Base-by-base conservation (phyloP, 2,113 vertebrate species). In the Marmota flaviventris region DNA sequence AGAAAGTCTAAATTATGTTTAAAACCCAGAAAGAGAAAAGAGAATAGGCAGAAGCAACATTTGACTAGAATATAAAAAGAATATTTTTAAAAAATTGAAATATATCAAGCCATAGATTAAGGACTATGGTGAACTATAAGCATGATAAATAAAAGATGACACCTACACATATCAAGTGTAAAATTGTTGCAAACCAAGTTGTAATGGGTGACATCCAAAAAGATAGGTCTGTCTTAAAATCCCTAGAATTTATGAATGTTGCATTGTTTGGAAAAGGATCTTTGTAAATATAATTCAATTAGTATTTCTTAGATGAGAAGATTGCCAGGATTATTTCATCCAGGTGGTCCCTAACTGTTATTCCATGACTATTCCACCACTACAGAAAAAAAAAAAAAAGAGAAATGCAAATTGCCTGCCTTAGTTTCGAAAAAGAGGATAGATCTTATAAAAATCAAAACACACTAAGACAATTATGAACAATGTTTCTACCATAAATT, bases 221-320 rank as follows among this genome's bases (percentile, higher is more conserved):
- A 39, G 32, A 58, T 51, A 58, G 37, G 8, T 76, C 22, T 48
- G 16, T n/a, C 17, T 70, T n/a, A 45, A 67, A 39, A 45, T 75
- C 45, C 29, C 67, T 22, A 13, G 81, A 63, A 65, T 22, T 45
- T 93, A 29, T 37, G 25, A 96, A 24, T 58, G 53, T 78, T 85
- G 37, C 18, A 37, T 73, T 78, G 13, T 92, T 93, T 93, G 69
- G 85, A 79, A 89, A 58, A 86, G 58, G 39, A 70, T 42, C 16
- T 79, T 89, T 92, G 4, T 2, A 83, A n/a, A 78, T 65, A 8
- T 72, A 88, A 86, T 48, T 32, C 79, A 93, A 56, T 93, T 70
- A 91, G 69, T 56, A 67, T 83, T 63, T 63, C 24, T 63, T 63
- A 79, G 70, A 67, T 81, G 12, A 77, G 53, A 9, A 88, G 16